Evolutionary conservation across 2,888 invertebrate species (phyloP).

Genomic region (Acleris emargana): DNA sequence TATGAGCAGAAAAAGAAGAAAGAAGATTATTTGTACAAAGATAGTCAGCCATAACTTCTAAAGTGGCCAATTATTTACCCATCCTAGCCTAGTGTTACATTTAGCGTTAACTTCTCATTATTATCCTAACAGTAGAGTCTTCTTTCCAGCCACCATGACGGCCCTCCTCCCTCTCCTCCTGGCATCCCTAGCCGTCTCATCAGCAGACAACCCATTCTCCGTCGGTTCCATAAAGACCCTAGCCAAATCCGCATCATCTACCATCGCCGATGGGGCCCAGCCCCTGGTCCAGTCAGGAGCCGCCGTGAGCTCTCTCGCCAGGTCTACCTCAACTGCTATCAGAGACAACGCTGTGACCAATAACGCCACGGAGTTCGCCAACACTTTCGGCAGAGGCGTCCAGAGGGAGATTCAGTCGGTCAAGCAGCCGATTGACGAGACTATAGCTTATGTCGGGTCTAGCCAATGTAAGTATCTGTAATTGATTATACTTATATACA

Average conservation of each 20-base stretch:
- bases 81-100: too few relatives aligned
- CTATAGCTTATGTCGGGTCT: conserved; percentile 49
- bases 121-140: too few relatives aligned
- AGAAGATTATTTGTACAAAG: too few relatives aligned
- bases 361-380: conserved; percentile 10
- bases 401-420: conserved; percentile 50
- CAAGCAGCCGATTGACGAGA: conserved; percentile 56
- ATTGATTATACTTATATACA: too few relatives aligned
- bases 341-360: conserved; percentile 4
- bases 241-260: not conserved
- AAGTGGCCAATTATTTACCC: too few relatives aligned
- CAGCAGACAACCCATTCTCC: conserved; percentile 27
- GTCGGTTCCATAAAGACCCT: conserved; percentile 3
- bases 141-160: conserved; percentile 16
- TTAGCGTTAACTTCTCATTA: too few relatives aligned
- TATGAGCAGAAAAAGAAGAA: too few relatives aligned
- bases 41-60: too few relatives aligned
- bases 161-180: conserved; percentile 26
- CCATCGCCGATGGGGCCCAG: not conserved
- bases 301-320: conserved; percentile 3
- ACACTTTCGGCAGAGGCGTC: conserved; percentile 36
- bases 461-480: conserved; percentile 54
- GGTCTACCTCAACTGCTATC: not conserved
- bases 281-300: conserved; percentile 2
- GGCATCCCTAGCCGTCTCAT: conserved; percentile 22